Base-by-base conservation (phyloP, 30 jellyfish, hydroid and myxozoan species). In the Aurelia aurita region DNA sequence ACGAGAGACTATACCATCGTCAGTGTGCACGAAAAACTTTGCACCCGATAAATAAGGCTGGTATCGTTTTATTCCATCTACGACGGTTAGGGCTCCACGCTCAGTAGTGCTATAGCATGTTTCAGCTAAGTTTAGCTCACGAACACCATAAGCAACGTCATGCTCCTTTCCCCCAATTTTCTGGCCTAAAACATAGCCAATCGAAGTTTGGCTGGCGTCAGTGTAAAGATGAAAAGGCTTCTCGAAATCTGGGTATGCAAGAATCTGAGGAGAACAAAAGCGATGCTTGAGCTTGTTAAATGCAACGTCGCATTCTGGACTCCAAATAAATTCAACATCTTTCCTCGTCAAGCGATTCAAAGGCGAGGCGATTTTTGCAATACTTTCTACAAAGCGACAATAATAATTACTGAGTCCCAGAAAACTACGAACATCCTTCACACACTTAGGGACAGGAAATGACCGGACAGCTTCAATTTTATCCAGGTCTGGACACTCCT, bases 331-430 rank as follows among this genome's bases (percentile, higher is more conserved):
- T 25, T 35, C 9, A 3, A 57, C 76, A 20, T 20, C 43, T 35
- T 86, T 75, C 32, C 84, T 29, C 46, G 84, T 63, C 58, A 85
- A 72, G 26, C 44, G 75, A 61, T 77, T 73, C 84, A 85, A 34
- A 5, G 90, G 95, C 20, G 95, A 73, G 9, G 95, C 95, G 27
- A 73, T 72, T 29, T 53, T 49, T 9, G 95, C 89, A 74, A 85
- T 73, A 47, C 63, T 65, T 13, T 44, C 32, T 3, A 85, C 84
- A 62, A 85, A 72, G 6, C 85, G 70, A 0, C 90, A 70, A 62
- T 84, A 84, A 39, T 76, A 76, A 39, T 54, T 76, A 27, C 77
- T 27, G 22, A 76, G 43, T n/a, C 88, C 88, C 46, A 72, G 22
- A 39, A 34, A 54, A 39, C 88, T 72, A 47, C 85, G 72, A 29